Conservation (phyloP, 2,888 invertebrate genomes). For the Dasysyrphus tricinctus region DNA sequence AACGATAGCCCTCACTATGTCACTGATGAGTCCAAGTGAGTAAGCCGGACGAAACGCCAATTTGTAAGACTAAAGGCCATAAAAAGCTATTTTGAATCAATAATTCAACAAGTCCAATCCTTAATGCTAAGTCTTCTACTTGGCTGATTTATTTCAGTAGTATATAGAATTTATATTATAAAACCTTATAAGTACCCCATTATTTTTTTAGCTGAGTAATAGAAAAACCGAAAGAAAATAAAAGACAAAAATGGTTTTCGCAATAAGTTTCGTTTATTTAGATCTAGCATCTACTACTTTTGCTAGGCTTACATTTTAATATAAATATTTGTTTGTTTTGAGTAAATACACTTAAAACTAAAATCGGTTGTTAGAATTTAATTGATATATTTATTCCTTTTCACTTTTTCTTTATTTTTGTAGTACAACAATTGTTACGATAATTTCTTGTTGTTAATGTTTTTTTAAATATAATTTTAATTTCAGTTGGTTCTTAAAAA, state of each 20-base stretch:
- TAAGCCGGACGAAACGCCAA: no score
- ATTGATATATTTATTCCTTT: conserved; percentile 68
- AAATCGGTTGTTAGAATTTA: conserved; percentile 71
- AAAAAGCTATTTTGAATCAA: no score
- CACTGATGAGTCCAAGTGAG: no score
- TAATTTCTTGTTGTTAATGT: conserved; percentile 35
- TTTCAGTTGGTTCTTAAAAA: conserved; percentile 71
- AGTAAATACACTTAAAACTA: conserved; percentile 71
- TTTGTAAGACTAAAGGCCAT: no score
- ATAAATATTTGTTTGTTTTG: conserved; percentile 67
- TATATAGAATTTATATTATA: no score
- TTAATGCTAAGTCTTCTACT: no score
- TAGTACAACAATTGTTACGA: conserved; percentile 55
- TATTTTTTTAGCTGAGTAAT: no score
- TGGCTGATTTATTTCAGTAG: no score
- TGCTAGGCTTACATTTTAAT: conserved; percentile 68
- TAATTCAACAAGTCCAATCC: no score
- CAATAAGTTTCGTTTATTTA: conserved; percentile 67
- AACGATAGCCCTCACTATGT: no score
- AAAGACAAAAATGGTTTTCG: conserved; percentile 14
- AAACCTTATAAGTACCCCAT: no score
- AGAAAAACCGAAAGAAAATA: background rate
- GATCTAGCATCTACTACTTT: conserved; percentile 65
- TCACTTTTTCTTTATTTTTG: conserved; percentile 10
- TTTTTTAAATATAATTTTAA: conserved; percentile 42